Base-by-base conservation (phyloP, 1,140 invertebrate genomes). In the Aphaenogaster floridana region DNA sequence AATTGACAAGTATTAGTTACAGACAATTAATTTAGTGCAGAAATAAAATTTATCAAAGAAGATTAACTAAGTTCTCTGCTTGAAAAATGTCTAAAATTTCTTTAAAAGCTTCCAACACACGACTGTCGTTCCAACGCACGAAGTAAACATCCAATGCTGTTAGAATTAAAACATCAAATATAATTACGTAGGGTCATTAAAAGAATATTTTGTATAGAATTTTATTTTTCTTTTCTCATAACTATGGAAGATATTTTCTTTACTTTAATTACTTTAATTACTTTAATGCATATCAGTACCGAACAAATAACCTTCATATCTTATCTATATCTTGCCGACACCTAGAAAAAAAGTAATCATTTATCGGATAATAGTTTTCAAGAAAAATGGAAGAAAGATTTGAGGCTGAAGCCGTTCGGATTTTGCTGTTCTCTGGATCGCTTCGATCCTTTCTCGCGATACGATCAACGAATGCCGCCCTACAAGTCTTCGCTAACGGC, bases 371-470 rank as follows among this genome's bases (percentile, higher is more conserved):
- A 45, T 0, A 45, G 28, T 28, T 81, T 28, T 48, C 36, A 5
- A 48, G 69, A 34, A 5, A 86, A 52, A 45, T 21, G 42, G 4
- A 50, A 39, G 8, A 52, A 48, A 28, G 9, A 64, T 7, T 61
- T 5, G 15, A 57, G 8, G 13, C 1, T 79, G 6, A 92, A 90
- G 13, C 86, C 90, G 0, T 88, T 84, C 13, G 72, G 48, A 1
- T 91, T 93, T 74, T 93, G 90, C 45, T 92, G 92, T 85, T 87
- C 89, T 9, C 9, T 50, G 9, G 63, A 89, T 48, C 61, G 78
- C 13, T 63, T 77, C 28, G 86, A 93, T 54, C 74, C 89, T 36
- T 28, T 87, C 39, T 66, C 42, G 1, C 69, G 72, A 66, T 92
- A 92, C 64, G 59, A 92, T 59, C 84, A 86, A 57, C 63, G 39